Conservation (phyloP, 2,797 vertebrate genomes). For the Xenentodon cancila region DNA sequence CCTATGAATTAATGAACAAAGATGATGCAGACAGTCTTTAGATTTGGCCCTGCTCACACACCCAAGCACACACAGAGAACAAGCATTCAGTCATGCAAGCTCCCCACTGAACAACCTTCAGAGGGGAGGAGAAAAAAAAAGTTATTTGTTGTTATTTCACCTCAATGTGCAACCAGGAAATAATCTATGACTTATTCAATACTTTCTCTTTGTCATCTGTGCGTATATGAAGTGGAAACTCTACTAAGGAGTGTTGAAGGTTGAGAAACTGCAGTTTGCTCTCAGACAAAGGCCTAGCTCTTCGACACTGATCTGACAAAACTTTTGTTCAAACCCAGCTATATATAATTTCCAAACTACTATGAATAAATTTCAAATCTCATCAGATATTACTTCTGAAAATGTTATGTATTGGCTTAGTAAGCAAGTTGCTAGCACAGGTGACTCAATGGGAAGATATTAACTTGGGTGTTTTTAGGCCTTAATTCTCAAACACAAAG, state of each 20-base stretch:
- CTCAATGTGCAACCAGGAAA: constrained; percentile 80
- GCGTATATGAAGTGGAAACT: constrained; percentile 82
- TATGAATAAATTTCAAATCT: constrained; percentile 69
- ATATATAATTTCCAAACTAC: constrained; percentile 66
- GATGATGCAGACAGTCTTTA: constrained; percentile 76
- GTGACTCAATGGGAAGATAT: constrained; percentile 31
- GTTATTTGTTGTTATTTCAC: constrained; percentile 79
- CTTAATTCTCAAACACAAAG: too few species aligned
- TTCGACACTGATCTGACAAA: constrained; percentile 77
- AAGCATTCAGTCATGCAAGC: constrained; percentile 59
- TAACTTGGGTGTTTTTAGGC: too few species aligned
- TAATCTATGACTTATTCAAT: constrained; percentile 84
- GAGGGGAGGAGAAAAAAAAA: constrained; percentile 62
- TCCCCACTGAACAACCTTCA: constrained; percentile 70
- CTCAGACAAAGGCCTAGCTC: constrained; percentile 71
- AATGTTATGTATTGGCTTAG: constrained; percentile 41
- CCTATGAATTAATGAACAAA: constrained; percentile 87
- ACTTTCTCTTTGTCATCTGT: constrained; percentile 78
- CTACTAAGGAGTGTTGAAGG: constrained; percentile 66
- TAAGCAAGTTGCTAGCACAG: constrained; percentile 28
- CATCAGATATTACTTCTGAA: constrained; percentile 48
- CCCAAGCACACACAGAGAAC: constrained; percentile 61
- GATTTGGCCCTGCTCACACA: constrained; percentile 62
- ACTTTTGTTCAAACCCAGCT: constrained; percentile 71
- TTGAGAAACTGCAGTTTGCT: constrained; percentile 68